Evolutionary conservation across 2,888 invertebrate species (phyloP).

Genomic region (Polydrusus tereticollis): DNA sequence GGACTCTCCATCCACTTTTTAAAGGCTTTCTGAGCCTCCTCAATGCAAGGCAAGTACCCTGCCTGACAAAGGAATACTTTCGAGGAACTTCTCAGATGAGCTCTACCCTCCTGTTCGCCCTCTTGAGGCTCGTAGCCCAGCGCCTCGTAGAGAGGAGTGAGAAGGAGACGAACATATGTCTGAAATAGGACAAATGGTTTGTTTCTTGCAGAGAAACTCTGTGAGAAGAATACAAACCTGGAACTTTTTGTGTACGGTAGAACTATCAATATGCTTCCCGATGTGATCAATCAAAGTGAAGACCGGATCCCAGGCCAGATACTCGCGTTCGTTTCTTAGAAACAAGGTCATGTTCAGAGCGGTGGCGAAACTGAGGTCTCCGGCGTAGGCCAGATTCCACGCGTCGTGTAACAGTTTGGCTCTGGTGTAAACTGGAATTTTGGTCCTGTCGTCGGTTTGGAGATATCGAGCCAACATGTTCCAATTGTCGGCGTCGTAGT

Average conservation of each 20-base stretch:
- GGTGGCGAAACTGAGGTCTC: conserved; percentile 80
- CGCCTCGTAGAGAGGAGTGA: conserved; percentile 81
- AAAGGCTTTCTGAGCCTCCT: conserved; percentile 80
- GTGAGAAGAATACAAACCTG: conserved; percentile 69
- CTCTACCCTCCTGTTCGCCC: conserved; percentile 76
- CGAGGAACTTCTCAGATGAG: conserved; percentile 76
- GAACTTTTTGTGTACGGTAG: conserved; percentile 77
- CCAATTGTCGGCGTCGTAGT: conserved; percentile 86
- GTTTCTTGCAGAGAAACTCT: background rate
- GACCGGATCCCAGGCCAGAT: conserved; percentile 85
- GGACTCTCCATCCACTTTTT: conserved; percentile 81
- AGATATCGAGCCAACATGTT: conserved; percentile 77
- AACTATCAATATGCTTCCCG: conserved; percentile 79
- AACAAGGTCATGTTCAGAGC: conserved; percentile 86
- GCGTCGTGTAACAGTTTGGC: conserved; percentile 84
- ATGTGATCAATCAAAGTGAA: conserved; percentile 88
- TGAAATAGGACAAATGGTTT: conserved; percentile 59
- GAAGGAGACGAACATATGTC: conserved; percentile 78
- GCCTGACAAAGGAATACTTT: conserved; percentile 82
- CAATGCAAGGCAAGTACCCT: conserved; percentile 83
- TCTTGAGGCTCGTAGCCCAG: conserved; percentile 70
- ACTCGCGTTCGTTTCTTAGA: conserved; percentile 78
- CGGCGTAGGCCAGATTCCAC: conserved; percentile 82
- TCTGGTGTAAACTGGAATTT: conserved; percentile 79
- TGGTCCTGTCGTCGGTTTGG: conserved; percentile 69